A percentile compares a stretch with the other conserved stretches of the same genome.
These are phyloP conservation scores for Caenorhabditis macrosperma DNA, from an alignment of 2,888 invertebrate genomes.

Conservation along the genomic window DNA sequence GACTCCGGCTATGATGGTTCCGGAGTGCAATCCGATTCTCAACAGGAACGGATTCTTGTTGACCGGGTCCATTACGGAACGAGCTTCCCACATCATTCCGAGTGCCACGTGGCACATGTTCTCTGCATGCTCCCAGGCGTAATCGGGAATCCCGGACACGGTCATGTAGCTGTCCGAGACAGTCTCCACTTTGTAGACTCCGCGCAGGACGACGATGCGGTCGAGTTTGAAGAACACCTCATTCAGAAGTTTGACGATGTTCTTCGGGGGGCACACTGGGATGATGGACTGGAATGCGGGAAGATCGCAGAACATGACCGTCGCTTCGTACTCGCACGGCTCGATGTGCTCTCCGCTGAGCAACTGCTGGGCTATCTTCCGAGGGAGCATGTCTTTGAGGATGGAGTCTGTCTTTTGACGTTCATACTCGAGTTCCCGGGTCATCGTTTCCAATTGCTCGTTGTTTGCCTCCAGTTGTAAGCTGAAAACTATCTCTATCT, in stretches of 20 bases:
- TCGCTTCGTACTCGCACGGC: constrained; percentile 76
- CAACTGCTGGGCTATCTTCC: constrained; percentile 79
- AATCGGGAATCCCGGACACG: constrained; percentile 63
- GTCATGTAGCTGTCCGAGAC: constrained; percentile 70
- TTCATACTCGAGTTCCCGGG: constrained; percentile 77
- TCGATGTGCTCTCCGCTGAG: constrained; percentile 80
- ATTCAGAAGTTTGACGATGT: constrained; percentile 81
- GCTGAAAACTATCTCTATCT: no score
- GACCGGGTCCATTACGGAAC: constrained; percentile 71
- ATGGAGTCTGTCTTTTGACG: constrained; percentile 77
- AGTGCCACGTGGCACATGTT: constrained; percentile 80
- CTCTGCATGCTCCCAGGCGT: constrained; percentile 76
- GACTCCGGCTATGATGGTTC: constrained; percentile 74
- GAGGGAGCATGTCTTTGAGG: constrained; percentile 80
- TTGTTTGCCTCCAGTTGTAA: constrained; percentile 81
- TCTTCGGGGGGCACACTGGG: constrained; percentile 79
- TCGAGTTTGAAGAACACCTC: constrained; percentile 80
- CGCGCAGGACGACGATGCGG: constrained; percentile 75
- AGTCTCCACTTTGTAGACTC: constrained; percentile 78
- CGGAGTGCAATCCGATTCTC: constrained; percentile 71
- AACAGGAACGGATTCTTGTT: constrained; percentile 63
- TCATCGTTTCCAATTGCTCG: constrained; percentile 79
- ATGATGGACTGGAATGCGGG: constrained; percentile 81
- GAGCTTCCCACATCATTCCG: constrained; percentile 78
- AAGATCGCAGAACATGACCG: constrained; percentile 81